Evolutionary conservation across 2,888 invertebrate species (phyloP).

Genomic region (Aethes cnicana): DNA sequence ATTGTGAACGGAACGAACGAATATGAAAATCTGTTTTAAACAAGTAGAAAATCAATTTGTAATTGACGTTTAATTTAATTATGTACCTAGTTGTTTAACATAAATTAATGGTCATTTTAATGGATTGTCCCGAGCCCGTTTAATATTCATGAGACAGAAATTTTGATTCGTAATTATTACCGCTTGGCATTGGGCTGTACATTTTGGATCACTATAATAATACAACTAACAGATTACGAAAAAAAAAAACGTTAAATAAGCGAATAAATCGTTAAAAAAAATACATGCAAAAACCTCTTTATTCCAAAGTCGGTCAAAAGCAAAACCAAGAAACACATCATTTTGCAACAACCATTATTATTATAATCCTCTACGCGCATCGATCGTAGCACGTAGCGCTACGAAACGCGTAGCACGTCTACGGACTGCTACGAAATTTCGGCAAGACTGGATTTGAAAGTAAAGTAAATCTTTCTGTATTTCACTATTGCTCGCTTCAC

Average conservation of each 20-base stretch:
- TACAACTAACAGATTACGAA: too few species aligned
- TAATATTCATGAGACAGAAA: background rate
- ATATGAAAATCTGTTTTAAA: background rate
- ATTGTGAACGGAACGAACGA: background rate
- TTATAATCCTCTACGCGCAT: constrained; percentile 1
- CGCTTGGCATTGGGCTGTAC: too few species aligned
- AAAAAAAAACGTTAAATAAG: too few species aligned
- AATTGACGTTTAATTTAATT: background rate
- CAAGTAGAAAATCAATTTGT: background rate
- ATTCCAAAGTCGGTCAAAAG: too few species aligned
- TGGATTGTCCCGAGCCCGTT: background rate
- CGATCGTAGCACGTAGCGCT: constrained; percentile 25
- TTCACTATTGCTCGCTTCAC: background rate
- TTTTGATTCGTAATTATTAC: too few species aligned
- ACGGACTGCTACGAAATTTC: constrained; percentile 17
- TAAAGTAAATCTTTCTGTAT: constrained; percentile 10
- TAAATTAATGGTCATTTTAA: constrained; percentile 16
- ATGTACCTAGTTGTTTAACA: constrained; percentile 2
- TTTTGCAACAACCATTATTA: too few species aligned
- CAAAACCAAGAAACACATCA: too few species aligned
- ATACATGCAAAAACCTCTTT: too few species aligned
- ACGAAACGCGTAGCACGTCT: constrained; percentile 21
- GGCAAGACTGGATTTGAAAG: constrained; percentile 11
- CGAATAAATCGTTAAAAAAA: too few species aligned
- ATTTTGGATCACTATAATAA: too few species aligned